Evolutionary conservation across 92 coral and sea anemone species (phyloP).

Genomic region (Palythoa grandiflora): DNA sequence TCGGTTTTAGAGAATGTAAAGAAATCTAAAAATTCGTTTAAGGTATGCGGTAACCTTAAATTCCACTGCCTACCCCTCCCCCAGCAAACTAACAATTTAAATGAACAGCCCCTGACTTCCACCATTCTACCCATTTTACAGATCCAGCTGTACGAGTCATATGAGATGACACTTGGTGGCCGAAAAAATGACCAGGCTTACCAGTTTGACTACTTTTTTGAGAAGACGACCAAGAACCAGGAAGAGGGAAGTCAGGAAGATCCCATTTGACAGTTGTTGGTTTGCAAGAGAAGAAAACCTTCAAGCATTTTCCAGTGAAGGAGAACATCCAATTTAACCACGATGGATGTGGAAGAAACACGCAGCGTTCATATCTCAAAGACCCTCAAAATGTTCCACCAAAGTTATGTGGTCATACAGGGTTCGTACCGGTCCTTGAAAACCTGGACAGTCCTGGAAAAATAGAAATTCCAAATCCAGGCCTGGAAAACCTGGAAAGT

Average conservation of each 20-base stretch:
- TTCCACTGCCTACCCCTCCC: too few species aligned
- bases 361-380: neutral
- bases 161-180: slow-evolving; percentile 79
- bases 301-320: neutral
- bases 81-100: too few species aligned
- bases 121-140: slow-evolving; percentile 30
- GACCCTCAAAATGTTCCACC: too few species aligned
- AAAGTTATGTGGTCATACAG: too few species aligned
- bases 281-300: neutral
- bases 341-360: neutral
- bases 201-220: slow-evolving; percentile 86
- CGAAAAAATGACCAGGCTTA: slow-evolving; percentile 75
- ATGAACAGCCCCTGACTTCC: too few species aligned
- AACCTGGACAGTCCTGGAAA: too few species aligned
- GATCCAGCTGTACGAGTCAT: slow-evolving; percentile 76
- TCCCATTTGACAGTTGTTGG: neutral
- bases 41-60: too few species aligned
- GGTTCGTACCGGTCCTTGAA: too few species aligned
- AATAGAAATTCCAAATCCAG: too few species aligned
- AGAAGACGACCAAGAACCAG: slow-evolving; percentile 62
- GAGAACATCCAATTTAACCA: neutral
- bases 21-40: too few species aligned
- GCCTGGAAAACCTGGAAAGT: too few species aligned
- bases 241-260: neutral
- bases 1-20: too few species aligned